Evolutionary conservation across 1,140 invertebrate genomes (phyloP).

Genomic region (Drosophila lacteicornis): DNA sequence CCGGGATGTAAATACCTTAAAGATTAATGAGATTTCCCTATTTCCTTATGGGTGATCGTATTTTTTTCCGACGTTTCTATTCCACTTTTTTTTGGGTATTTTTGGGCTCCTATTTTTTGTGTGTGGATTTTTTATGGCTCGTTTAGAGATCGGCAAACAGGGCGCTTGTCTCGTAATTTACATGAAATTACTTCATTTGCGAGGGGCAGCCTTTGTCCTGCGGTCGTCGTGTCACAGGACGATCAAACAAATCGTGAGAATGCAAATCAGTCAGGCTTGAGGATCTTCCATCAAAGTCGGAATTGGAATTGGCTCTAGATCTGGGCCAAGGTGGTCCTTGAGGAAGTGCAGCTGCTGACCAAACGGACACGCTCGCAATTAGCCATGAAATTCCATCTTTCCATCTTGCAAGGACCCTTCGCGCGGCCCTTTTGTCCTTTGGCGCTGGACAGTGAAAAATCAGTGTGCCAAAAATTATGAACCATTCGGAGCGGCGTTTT

Average conservation of each 20-base stretch:
- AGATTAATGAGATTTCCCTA: slow-evolving; percentile 77
- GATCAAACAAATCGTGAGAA: slow-evolving; percentile 51
- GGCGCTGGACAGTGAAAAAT: slow-evolving; percentile 47
- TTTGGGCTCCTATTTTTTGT: not conserved
- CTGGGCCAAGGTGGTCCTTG: slow-evolving; percentile 20
- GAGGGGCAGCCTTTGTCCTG: slow-evolving; percentile 31
- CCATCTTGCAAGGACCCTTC: slow-evolving; percentile 50
- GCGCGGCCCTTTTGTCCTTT: slow-evolving; percentile 33
- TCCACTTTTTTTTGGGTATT: slow-evolving; percentile 4
- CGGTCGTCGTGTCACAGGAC: slow-evolving; percentile 24
- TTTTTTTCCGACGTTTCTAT: slow-evolving; percentile 21
- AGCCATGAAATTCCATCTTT: slow-evolving; percentile 65
- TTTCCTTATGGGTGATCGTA: slow-evolving; percentile 46
- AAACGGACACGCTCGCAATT: slow-evolving; percentile 70
- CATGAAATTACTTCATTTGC: slow-evolving; percentile 82
- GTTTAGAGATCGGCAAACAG: slow-evolving; percentile 72
- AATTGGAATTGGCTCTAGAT: slow-evolving; percentile 11
- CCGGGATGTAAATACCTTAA: slow-evolving; percentile 62
- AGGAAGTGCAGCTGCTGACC: slow-evolving; percentile 44
- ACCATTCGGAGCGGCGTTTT: slow-evolving; percentile 5
- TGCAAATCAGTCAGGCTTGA: slow-evolving; percentile 45
- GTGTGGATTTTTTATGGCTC: slow-evolving; percentile 74
- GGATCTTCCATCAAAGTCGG: slow-evolving; percentile 47
- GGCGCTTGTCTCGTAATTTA: slow-evolving; percentile 82
- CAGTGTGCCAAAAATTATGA: slow-evolving; percentile 45